Evolutionary conservation across 1,140 invertebrate genomes (phyloP).

Genomic region (Apolygus lucorum): DNA sequence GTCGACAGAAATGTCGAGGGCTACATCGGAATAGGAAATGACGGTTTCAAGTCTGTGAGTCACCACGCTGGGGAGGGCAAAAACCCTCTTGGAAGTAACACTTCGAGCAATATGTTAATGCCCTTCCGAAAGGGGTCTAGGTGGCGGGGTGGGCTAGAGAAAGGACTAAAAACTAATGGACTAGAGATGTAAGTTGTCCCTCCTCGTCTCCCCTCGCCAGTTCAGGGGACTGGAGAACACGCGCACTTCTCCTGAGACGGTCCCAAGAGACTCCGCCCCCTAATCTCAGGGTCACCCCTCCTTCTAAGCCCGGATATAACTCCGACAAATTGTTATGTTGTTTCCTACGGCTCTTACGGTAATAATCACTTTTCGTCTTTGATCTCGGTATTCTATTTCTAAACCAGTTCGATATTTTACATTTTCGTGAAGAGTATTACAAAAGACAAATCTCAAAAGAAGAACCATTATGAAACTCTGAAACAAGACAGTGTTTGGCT

Average conservation of each 20-base stretch:
- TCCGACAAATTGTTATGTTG: constrained; percentile 10
- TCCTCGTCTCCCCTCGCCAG: too few relatives aligned
- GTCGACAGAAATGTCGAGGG: too few relatives aligned
- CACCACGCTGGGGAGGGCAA: too few relatives aligned
- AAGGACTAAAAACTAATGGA: constrained; percentile 6
- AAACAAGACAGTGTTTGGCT: too few relatives aligned
- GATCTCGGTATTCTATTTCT: neutral
- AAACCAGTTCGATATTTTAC: neutral
- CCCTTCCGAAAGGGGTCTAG: neutral
- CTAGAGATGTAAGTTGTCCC: constrained; percentile 4
- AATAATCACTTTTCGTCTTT: constrained; percentile 8
- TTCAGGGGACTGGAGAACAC: too few relatives aligned
- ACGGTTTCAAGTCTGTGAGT: too few relatives aligned
- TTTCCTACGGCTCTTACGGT: neutral
- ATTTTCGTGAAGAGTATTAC: too few relatives aligned
- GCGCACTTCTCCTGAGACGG: too few relatives aligned
- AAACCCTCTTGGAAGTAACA: too few relatives aligned
- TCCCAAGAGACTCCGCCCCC: neutral
- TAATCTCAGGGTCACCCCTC: constrained; percentile 7
- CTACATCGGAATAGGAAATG: too few relatives aligned
- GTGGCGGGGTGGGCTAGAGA: neutral
- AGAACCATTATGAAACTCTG: too few relatives aligned
- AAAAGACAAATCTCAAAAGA: too few relatives aligned
- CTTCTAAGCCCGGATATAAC: neutral
- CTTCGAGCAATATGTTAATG: constrained; percentile 7